Percentiles rank a stretch among this genome's conserved stretches.
phyloP scores from a whole-genome alignment of 2,888 invertebrate genomes.

The Caenorhabditis japonica region DNA sequence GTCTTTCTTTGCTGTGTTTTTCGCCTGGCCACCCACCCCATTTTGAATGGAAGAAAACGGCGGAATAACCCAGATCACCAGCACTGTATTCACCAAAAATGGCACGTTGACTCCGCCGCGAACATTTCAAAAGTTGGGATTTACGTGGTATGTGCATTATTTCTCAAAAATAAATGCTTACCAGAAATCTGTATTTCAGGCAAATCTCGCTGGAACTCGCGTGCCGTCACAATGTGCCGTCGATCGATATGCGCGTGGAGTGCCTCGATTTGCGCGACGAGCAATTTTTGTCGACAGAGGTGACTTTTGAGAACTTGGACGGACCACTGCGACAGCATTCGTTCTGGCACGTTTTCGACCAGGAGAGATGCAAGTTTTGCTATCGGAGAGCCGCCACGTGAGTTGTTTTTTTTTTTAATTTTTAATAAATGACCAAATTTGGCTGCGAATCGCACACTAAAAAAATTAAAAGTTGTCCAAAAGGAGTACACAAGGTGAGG shows the following conservation, averaged over 20 bases:
- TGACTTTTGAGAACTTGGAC: background rate
- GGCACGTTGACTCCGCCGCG: constrained; percentile 1
- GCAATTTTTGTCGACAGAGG: constrained; percentile 8
- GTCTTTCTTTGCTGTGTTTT: no score
- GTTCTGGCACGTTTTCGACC: constrained; percentile 20
- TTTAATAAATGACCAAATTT: background rate
- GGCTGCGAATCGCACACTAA: background rate
- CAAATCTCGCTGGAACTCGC: background rate
- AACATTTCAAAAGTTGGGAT: background rate
- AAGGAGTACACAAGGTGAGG: no score
- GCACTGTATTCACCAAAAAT: constrained; percentile 8
- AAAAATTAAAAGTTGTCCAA: no score
- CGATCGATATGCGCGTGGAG: constrained; percentile 22
- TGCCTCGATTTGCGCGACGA: constrained; percentile 9
- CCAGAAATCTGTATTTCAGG: constrained; percentile 4
- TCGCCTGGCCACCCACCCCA: no score
- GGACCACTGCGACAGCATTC: background rate
- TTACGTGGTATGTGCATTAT: constrained; percentile 5
- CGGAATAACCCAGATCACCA: background rate
- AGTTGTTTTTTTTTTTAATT: background rate
- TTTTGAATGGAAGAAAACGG: no score
- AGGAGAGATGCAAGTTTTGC: constrained; percentile 13
- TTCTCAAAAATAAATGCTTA: background rate
- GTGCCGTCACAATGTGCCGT: constrained; percentile 13
- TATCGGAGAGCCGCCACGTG: constrained; percentile 20